Evolutionary conservation across 2,888 invertebrate genomes (phyloP).

Genomic region (Pammene fasciana): DNA sequence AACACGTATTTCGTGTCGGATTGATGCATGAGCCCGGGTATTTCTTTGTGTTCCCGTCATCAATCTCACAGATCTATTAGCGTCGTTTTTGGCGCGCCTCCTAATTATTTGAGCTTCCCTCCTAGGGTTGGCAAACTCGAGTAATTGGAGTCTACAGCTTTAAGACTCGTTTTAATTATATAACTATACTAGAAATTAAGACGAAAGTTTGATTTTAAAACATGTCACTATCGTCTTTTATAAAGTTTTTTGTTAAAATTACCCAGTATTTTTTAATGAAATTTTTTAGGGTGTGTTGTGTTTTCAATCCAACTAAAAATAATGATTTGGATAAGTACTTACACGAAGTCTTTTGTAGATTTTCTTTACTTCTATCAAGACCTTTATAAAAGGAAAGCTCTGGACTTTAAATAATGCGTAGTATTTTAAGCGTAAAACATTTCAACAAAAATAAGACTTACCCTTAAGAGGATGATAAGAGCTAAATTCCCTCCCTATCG

Average conservation of each 20-base stretch:
- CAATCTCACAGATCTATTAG: conserved; percentile 75
- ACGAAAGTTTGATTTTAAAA: background rate
- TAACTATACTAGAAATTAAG: background rate
- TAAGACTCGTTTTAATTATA: background rate
- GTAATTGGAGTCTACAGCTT: background rate
- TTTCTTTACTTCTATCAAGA: background rate
- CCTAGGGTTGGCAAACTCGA: conserved; percentile 5
- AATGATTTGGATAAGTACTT: background rate
- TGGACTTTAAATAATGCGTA: background rate
- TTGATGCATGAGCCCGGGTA: conserved; percentile 73
- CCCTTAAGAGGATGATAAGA: too few relatives aligned
- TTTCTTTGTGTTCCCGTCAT: conserved; percentile 69
- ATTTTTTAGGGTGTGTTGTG: background rate
- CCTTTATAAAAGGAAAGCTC: too few relatives aligned
- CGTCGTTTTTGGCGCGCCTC: conserved; percentile 69
- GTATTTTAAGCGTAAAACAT: background rate
- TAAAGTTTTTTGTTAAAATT: too few relatives aligned
- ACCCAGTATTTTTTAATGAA: background rate
- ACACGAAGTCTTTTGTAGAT: background rate
- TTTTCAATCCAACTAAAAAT: background rate
- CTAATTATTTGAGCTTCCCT: conserved; percentile 66
- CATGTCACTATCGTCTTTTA: background rate
- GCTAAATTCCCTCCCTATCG: too few relatives aligned
- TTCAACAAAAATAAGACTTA: background rate
- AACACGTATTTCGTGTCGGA: conserved; percentile 61